A percentile compares a stretch with the other conserved stretches of the same genome.
Conservation (phyloP, 1,140 invertebrate species). For the Drosophila rufa region DNA sequence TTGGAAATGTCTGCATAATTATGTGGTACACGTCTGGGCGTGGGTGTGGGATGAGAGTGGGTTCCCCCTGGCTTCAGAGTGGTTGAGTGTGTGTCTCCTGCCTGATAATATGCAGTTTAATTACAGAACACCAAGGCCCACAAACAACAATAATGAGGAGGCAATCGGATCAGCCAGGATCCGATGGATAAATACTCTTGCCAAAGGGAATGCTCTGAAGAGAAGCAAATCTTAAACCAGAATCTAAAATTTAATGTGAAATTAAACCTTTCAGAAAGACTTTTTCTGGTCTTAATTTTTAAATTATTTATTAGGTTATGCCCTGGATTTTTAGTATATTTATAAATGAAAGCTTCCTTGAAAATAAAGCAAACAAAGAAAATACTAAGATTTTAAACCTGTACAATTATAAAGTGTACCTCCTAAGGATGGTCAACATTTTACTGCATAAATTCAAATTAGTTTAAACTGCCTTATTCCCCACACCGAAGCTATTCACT, state of each 20-base stretch:
- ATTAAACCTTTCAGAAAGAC: not conserved
- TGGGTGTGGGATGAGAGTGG: constrained; percentile 1
- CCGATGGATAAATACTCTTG: constrained; percentile 44
- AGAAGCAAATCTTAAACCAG: not conserved
- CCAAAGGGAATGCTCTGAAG: not conserved
- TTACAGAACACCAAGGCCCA: constrained; percentile 67
- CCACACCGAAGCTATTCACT: not conserved
- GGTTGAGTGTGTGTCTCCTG: constrained; percentile 25
- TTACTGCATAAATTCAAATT: constrained; percentile 75
- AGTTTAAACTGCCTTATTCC: constrained; percentile 45
- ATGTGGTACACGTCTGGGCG: constrained; percentile 40
- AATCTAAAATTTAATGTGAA: not conserved
- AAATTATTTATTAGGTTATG: not conserved
- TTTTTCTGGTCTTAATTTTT: too few relatives aligned
- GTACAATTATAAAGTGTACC: not conserved
- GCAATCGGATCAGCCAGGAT: not conserved
- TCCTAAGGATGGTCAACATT: constrained; percentile 23
- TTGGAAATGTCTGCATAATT: constrained; percentile 74
- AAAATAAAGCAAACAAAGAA: not conserved
- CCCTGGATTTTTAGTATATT: not conserved
- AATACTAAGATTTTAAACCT: too few relatives aligned
- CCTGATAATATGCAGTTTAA: constrained; percentile 79
- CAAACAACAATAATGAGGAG: constrained; percentile 71
- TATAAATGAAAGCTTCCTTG: not conserved
- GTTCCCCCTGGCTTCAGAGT: constrained; percentile 12